Base-by-base conservation (phyloP, 2,888 invertebrate species). In the Dynastes hyllus region DNA sequence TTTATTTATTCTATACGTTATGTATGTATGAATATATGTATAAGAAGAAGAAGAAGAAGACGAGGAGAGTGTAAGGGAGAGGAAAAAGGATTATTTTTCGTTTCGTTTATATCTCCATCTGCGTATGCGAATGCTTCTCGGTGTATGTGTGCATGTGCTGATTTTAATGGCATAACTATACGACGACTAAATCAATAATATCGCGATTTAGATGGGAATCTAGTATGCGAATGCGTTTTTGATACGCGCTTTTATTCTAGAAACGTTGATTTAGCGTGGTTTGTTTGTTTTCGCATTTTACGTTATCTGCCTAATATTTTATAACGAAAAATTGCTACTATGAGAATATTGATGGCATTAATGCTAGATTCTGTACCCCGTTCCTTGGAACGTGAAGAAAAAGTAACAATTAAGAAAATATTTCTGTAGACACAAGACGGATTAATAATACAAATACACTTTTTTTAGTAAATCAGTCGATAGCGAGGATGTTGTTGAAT, bases 1-100 rank as follows among this genome's bases (percentile, higher is more conserved):
- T 89, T 89, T 89, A 89, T 89, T 89, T 89, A 89, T 89, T 89
- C 88, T 86, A 86, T 88, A 88, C 87, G 86, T 88, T 88, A 89
- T 88, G 86, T 89, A 89, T 89, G 88, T 85, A 86, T 85, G 85
- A 88, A 89, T 89, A 88, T 88, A 88, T 79, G 79, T 79, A 79
- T 79, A 79, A 77, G 79, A 77, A 45, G 45, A 45, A 45, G 45
- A 45, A 45, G 45, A 45, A 45, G 45, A 9, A 32, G 53, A 53
- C n/a, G 53, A n/a, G 22, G 55, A 22, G 55, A 55, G 55, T 55
- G n/a, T 22, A 55, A 45, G 55, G 22, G 55, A 55, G 55, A 55
- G 22, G 79, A 77, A 78, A 79, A 79, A 79, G 79, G 79, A 79
- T 83, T 82, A 82, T 82, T 83, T 83, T 84, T 83, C 84, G 84